Percentiles rank a stretch among this genome's conserved stretches.
Evolutionary conservation across 2,113 vertebrate genomes (phyloP).

Genomic region (Danionella cerebrum): DNA sequence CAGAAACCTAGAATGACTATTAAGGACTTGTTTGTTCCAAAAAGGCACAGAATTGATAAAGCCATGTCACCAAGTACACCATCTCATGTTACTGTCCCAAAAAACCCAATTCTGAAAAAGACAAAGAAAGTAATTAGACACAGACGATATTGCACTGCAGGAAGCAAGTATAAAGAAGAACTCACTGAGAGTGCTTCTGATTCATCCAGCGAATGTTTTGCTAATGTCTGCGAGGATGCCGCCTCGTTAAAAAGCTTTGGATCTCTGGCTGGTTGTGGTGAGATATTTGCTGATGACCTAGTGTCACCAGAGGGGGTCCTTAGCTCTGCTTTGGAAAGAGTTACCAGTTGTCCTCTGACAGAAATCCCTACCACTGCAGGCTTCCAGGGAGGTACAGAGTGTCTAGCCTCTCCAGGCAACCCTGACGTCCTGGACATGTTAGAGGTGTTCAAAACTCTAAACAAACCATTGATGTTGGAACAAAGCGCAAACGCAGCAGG

Average conservation of each 20-base stretch:
- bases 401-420: conserved; percentile 67
- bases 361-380: conserved; percentile 50
- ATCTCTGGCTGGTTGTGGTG: conserved; percentile 79
- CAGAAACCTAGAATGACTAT: conserved; percentile 74
- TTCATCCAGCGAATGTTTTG: conserved; percentile 63
- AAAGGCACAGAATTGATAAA: conserved; percentile 64
- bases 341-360: conserved; percentile 30
- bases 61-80: conserved; percentile 9
- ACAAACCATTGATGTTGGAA: conserved; percentile 59
- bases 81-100: conserved; percentile 7
- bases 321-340: conserved; percentile 44
- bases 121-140: conserved; percentile 46
- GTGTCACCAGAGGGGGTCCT: conserved; percentile 60
- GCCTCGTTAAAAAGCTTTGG: conserved; percentile 79
- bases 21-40: conserved; percentile 69
- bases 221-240: conserved; percentile 68
- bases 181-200: conserved; percentile 65
- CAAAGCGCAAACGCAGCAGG: conserved; percentile 53
- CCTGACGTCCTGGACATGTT: conserved; percentile 62
- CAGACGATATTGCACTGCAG: conserved; percentile 38
- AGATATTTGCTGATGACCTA: conserved; percentile 77
- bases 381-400: conserved; percentile 67
- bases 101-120: conserved; percentile 19
- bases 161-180: conserved; percentile 53
- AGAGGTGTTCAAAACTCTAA: conserved; percentile 71